Evolutionary conservation across 2,113 vertebrate species (phyloP).

Genomic region (Corythornis madagascariensis): DNA sequence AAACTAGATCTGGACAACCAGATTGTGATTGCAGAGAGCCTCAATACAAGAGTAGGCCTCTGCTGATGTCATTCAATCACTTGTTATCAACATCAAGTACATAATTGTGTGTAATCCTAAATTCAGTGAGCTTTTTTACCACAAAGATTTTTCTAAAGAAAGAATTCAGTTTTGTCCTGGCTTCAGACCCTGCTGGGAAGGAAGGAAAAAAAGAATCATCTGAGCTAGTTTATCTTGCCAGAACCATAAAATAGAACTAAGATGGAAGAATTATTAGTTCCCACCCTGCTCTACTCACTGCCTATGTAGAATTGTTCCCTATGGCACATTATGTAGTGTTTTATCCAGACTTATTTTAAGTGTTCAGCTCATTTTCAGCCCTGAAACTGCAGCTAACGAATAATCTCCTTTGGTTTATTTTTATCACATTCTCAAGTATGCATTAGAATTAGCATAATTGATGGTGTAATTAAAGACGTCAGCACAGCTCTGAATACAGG

Average conservation of each 20-base stretch:
- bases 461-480: constrained; percentile 51
- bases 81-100: neutral
- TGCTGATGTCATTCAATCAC: neutral
- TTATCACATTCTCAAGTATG: constrained; percentile 60
- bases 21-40: neutral
- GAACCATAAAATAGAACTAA: constrained; percentile 7
- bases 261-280: constrained; percentile 26
- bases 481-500: constrained; percentile 20
- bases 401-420: constrained; percentile 52
- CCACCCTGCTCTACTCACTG: neutral
- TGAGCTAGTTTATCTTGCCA: neutral
- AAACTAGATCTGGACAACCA: neutral
- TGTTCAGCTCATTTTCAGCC: constrained; percentile 26
- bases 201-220: neutral
- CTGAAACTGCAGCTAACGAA: constrained; percentile 10
- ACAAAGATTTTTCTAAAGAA: neutral
- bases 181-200: neutral
- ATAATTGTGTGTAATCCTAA: neutral
- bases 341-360: constrained; percentile 38
- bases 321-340: neutral
- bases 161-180: neutral
- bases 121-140: neutral
- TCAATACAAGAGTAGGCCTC: neutral
- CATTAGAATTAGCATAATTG: constrained; percentile 61
- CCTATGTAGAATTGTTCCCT: constrained; percentile 13